Base-by-base conservation (phyloP, 2,888 invertebrate genomes). In the Drosophila multiciliata region DNA sequence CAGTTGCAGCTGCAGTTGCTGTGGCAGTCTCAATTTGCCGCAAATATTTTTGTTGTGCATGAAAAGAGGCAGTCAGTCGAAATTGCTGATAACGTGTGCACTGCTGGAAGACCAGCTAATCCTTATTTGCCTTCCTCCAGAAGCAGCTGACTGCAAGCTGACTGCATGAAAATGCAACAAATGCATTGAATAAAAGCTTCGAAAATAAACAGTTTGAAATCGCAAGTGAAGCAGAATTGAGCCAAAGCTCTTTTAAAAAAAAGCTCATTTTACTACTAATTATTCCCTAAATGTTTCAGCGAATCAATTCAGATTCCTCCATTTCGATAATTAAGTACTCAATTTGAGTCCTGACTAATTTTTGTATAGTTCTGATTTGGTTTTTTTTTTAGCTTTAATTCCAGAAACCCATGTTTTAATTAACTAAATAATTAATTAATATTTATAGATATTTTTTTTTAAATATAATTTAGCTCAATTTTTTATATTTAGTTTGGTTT, bases 31-130 rank as follows among this genome's bases (percentile, higher is more conserved):
- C 29, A 29, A 29, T 29, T 48, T 55, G 49, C 75, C 70, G 66
- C 77, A 80, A 80, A 71, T 75, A 80, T 66, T 80, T 78, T 63
- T 66, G 66, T 75, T 77, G 75, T 69, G 54, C 48, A 50, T 63
- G 63, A 57, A 69, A 38, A 57, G 74, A 50, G 59, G 49, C 55
- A 70, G 68, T 57, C 57, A 32, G 35, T 2, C 40, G 53, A 54
- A 61, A 35, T 8, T 45, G 32, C 32, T 49, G 54, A 59, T 66
- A 69, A 32, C 20, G 29, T 32, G 8, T 26, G 49, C 20, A 20
- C 38, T 33, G 67, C 58, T 73, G 36, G 23, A 32, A 52, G n/a
- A 23, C 42, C 36, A 33, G 20, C 29, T 42, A 32, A 38, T 54
- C 33, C 26, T 23, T 50, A 63, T 65, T 33, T 20, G 12, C 17